Conservation (phyloP, 35 echinoderm and acorn worm species). For the Strongylocentrotus purpuratus region DNA sequence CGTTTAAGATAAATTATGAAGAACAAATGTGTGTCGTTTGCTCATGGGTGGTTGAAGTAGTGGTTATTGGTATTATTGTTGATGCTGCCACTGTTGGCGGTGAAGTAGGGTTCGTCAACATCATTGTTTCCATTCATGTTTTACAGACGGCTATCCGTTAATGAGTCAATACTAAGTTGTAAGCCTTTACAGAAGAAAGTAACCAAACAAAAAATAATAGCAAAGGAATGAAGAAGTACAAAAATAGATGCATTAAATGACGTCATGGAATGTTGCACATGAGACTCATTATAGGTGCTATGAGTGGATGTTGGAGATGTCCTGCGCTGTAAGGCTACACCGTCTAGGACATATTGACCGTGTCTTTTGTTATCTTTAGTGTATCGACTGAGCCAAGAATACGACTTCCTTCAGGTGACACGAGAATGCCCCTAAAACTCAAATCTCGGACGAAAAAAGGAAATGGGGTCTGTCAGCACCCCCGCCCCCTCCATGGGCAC, state of each 20-base stretch:
- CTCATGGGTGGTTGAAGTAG: too few species aligned
- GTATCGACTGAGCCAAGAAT: slow-evolving; percentile 8
- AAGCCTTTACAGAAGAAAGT: neutral
- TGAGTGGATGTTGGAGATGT: neutral
- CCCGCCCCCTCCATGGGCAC: neutral
- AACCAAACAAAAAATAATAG: neutral
- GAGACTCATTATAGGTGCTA: neutral
- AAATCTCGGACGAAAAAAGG: neutral
- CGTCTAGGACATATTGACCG: slow-evolving; percentile 4
- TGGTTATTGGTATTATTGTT: too few species aligned
- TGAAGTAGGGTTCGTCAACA: too few species aligned
- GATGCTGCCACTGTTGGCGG: too few species aligned
- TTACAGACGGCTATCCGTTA: too few species aligned
- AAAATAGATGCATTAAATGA: neutral
- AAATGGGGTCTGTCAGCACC: neutral
- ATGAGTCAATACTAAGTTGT: too few species aligned
- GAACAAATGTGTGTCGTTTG: too few species aligned
- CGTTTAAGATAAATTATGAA: too few species aligned
- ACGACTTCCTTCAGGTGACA: slow-evolving; percentile 8
- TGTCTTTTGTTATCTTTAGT: slow-evolving; percentile 19
- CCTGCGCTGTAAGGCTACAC: neutral
- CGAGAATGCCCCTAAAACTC: neutral
- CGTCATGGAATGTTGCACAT: neutral
- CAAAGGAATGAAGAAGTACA: neutral
- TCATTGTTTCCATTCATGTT: too few species aligned